Evolutionary conservation across 2,888 invertebrate genomes (phyloP), one percentile per base, ranked within the genome.

Genomic region (Lasioglossum malachurum): DNA sequence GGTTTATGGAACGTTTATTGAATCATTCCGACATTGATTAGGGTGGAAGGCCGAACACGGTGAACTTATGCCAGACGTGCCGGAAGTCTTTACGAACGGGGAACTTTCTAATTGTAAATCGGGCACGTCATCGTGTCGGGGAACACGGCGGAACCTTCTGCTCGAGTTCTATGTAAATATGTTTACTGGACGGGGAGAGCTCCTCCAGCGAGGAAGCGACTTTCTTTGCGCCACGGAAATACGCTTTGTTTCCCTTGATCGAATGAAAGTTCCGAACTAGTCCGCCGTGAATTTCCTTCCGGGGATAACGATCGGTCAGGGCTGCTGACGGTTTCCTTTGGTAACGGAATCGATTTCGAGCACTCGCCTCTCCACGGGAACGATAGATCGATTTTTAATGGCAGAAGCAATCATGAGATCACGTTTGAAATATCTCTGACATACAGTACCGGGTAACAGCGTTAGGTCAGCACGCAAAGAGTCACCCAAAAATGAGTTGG

Each of bases 261-360:
- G 90, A 90, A 90, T 84, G 80, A 86, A 89, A 92, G 89, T 92
- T 93, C 84, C 86, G 82, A 92, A 92, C 90, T 91, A 91, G 90
- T 90, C 92, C 84, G 75, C 86, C 82, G 76, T 78, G 87, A 90
- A 93, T 89, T 92, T 92, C 89, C 87, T 82, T 82, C 88, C 86
- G 86, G 82, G 85, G 89, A 89, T 91, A 92, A 92, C 90, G 88
- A 89, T 91, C 87, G 88, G 80, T 78, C 83, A 80, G 84, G 79
- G 78, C 3, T 76, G 75, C 49, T 27, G 53, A 38, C 23, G 53
- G 38, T 71, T 86, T 84, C 75, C 71, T 76, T 14, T 64, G 31
- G 41, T 64, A 49, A 27, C 35, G 31, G 5, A 64, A 64, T 31
- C 64, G 27, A 31, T 27, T 31, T 60, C 16, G 14, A 31, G 27